Evolutionary conservation across 1,140 invertebrate genomes (phyloP).

Genomic region (Cydia strobilella): DNA sequence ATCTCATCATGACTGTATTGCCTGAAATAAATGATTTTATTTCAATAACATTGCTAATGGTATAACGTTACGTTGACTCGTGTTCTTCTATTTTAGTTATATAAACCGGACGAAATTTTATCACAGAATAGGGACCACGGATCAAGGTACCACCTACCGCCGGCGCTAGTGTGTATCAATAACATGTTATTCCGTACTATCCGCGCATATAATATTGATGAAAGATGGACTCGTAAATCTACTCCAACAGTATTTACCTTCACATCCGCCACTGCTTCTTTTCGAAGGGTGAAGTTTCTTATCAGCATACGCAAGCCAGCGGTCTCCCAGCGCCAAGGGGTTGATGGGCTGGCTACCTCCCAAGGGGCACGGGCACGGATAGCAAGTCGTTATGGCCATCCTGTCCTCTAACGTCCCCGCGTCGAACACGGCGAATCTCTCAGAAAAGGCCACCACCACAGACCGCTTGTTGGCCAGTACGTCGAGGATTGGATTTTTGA

Average conservation of each 20-base stretch:
- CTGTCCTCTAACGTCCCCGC: conserved; percentile 92
- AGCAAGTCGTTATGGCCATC: conserved; percentile 93
- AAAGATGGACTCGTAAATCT: no score
- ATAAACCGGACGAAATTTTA: no score
- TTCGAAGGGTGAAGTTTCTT: conserved; percentile 90
- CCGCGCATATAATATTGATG: background rate
- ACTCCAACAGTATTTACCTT: conserved; percentile 71
- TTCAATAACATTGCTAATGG: no score
- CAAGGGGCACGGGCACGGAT: conserved; percentile 85
- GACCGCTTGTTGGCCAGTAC: conserved; percentile 91
- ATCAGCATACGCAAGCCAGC: conserved; percentile 92
- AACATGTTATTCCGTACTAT: no score
- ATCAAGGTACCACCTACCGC: no score
- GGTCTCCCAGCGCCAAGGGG: conserved; percentile 93
- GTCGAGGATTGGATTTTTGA: conserved; percentile 94
- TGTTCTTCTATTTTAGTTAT: no score
- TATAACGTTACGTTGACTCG: no score
- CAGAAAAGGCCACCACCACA: conserved; percentile 92
- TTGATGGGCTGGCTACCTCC: conserved; percentile 87
- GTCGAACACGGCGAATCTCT: conserved; percentile 95
- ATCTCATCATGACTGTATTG: no score
- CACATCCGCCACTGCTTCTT: conserved; percentile 92
- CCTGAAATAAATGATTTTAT: no score
- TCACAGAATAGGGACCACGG: no score
- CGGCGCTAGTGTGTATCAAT: no score